Evolutionary conservation across 2,113 vertebrate genomes (phyloP), one percentile per base, ranked within the genome.

Genomic region (Hippolais icterina): DNA sequence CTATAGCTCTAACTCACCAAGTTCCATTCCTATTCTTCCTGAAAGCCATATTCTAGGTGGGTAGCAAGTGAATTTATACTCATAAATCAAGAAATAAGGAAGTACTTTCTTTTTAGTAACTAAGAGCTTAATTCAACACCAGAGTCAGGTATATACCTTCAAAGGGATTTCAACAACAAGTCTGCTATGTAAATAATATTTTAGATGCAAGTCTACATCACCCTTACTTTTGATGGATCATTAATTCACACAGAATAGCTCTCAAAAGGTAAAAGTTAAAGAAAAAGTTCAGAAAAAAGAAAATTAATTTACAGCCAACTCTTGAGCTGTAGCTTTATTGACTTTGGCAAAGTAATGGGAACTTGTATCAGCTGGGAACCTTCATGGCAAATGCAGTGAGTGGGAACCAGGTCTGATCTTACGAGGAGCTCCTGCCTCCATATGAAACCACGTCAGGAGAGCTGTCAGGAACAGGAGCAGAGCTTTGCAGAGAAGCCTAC

Each of bases 281-380:
- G 12, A 70, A 46, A 27, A 37, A 70, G 3, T 46, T 84, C 23
- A 54, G 9, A 12, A 47, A 49, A 78, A 72, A 53, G 1, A 54
- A 77, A 89, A 81, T 5, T 2, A 0, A 5, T 33, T 47, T 80
- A 25, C 4, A 69, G 29, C 9, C 20, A 74, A 13, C 8, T 6
- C 5, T 49, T 76, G 53, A 49, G 10, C 14, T 49, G 19, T 33
- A 49, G 17, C 17, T 77, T 44, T 53, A 37, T 6, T 74, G 54
- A 60, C 63, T 79, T 88, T 47, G 50, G 49, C 44, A 69, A 78
- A 84, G 18, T 41, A 70, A 35, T 74, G 46, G 12, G 44, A 69
- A 74, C 77, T 92, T 90, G 37, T 33, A 89, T 20, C n/a, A 83
- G 15, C 33, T 93, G 57, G 50, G 49, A 89, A 42, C 21, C 27